phyloP scores from a whole-genome alignment of 2,113 vertebrate species.

The Collichthys lucidus region DNA sequence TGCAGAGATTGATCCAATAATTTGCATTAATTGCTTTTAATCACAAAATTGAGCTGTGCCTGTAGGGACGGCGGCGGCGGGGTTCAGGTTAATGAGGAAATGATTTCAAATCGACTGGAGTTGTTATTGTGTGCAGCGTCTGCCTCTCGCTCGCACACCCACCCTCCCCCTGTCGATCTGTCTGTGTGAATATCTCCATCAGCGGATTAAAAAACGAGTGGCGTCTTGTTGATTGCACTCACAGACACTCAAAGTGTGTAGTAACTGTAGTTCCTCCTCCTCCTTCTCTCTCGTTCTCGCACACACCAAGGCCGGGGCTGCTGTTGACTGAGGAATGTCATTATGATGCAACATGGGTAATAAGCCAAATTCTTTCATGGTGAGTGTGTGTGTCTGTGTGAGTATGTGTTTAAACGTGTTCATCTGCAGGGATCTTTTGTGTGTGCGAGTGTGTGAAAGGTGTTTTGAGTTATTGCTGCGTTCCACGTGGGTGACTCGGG shows the following conservation, averaged over 20 bases:
- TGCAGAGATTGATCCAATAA: neutral
- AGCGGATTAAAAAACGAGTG: neutral
- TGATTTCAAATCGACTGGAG: slow-evolving; percentile 4
- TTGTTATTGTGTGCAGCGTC: neutral
- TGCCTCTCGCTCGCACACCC: neutral
- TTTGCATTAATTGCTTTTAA: neutral
- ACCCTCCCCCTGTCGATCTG: neutral
- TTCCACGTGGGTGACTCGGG: neutral
- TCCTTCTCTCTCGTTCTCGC: neutral
- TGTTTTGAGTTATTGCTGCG: neutral
- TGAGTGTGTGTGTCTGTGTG: slow-evolving; percentile 35
- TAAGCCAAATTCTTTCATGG: slow-evolving; percentile 38
- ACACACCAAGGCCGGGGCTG: slow-evolving; percentile 2
- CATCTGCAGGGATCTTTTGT: neutral
- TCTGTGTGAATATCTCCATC: neutral
- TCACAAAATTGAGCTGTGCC: slow-evolving; percentile 2
- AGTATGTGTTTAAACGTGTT: slow-evolving; percentile 20
- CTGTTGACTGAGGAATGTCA: slow-evolving; percentile 15
- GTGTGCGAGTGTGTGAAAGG: neutral
- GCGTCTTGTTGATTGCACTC: slow-evolving; percentile 29
- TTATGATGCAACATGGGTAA: slow-evolving; percentile 40
- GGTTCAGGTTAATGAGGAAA: slow-evolving; percentile 37
- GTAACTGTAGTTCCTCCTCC: neutral
- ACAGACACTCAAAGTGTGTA: slow-evolving; percentile 16
- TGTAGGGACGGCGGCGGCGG: neutral